Percentiles rank a stretch among this genome's conserved stretches.
These are phyloP conservation scores for Pinctada fucata DNA, from an alignment of 2,888 invertebrate genomes.

Conservation along the genomic window DNA sequence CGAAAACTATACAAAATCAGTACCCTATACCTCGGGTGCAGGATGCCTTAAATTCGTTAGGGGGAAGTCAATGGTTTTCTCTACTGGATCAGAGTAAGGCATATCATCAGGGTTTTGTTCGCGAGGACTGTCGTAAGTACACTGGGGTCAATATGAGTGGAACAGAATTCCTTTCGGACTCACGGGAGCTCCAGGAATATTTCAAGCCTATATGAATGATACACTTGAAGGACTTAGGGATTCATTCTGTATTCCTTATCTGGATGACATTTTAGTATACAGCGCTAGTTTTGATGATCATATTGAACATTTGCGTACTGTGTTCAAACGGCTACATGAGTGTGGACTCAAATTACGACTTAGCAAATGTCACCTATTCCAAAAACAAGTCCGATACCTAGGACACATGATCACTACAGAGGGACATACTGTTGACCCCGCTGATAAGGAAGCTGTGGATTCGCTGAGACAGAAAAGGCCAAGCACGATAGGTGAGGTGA, in stretches of 20 bases:
- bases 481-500: constrained; percentile 38
- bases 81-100: constrained; percentile 47
- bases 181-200: constrained; percentile 39
- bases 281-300: constrained; percentile 44
- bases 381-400: too few relatives aligned
- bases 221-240: constrained; percentile 33
- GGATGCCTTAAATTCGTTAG: constrained; percentile 41
- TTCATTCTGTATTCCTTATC: constrained; percentile 42
- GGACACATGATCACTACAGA: too few relatives aligned
- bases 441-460: too few relatives aligned
- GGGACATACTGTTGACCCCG: too few relatives aligned
- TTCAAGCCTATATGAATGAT: constrained; percentile 46
- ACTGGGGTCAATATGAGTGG: constrained; percentile 47
- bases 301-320: constrained; percentile 33
- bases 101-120: constrained; percentile 47
- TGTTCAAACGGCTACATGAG: constrained; percentile 34
- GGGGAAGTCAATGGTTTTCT: constrained; percentile 42
- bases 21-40: constrained; percentile 48
- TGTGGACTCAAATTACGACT: constrained; percentile 44
- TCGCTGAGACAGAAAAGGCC: constrained; percentile 31
- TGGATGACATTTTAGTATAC: constrained; percentile 48
- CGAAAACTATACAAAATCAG: constrained; percentile 35
- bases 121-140: constrained; percentile 28
- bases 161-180: constrained; percentile 45
- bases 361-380: too few relatives aligned